Evolutionary conservation across 2,888 invertebrate genomes (phyloP).

Genomic region (Philereme vetulata): DNA sequence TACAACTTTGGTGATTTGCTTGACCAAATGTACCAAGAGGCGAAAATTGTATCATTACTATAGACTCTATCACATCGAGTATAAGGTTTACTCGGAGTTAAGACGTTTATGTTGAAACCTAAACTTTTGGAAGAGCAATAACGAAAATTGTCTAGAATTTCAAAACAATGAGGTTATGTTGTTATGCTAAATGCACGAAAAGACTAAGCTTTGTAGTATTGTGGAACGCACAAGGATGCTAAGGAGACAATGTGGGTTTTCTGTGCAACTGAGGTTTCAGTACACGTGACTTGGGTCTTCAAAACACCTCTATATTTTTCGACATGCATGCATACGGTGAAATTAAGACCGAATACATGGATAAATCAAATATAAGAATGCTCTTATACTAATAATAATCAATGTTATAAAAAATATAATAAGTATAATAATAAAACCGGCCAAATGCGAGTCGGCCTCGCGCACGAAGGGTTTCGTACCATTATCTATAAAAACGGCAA

Average conservation of each 20-base stretch:
- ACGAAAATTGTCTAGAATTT: constrained; percentile 11
- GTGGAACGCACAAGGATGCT: constrained; percentile 16
- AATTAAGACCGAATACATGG: too few relatives aligned
- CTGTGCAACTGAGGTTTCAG: constrained; percentile 1
- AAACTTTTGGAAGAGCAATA: constrained; percentile 1
- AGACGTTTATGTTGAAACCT: not conserved
- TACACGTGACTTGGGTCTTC: not conserved
- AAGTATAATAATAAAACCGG: too few relatives aligned
- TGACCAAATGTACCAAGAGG: not conserved
- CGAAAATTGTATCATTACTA: not conserved
- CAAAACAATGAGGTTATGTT: constrained; percentile 9
- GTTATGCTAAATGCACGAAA: constrained; percentile 8
- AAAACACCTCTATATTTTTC: too few relatives aligned
- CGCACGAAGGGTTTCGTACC: too few relatives aligned
- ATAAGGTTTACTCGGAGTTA: not conserved
- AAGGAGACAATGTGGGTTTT: constrained; percentile 14
- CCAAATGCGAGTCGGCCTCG: too few relatives aligned
- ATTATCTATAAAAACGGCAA: too few relatives aligned
- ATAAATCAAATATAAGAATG: too few relatives aligned
- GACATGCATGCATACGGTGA: too few relatives aligned
- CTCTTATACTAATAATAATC: too few relatives aligned
- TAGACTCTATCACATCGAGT: not conserved
- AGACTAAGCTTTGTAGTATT: constrained; percentile 13
- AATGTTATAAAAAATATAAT: too few relatives aligned
- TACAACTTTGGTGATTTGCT: not conserved